Conservation (phyloP, 2,888 invertebrate genomes). For the Drosophila borborema region DNA sequence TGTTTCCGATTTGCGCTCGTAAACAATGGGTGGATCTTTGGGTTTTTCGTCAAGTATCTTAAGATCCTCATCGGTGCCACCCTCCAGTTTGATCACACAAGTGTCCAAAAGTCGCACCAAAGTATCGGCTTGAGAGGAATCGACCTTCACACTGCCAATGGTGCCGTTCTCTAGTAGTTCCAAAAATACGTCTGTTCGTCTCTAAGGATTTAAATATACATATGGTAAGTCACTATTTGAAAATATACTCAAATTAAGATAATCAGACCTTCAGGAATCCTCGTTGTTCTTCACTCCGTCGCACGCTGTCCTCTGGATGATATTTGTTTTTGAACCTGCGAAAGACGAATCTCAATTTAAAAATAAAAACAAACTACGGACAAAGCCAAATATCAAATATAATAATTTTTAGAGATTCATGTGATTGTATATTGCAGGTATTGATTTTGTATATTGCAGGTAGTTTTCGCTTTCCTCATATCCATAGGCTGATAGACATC, state of each 20-base stretch:
- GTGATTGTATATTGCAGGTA: slow-evolving; percentile 9
- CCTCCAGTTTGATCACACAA: slow-evolving; percentile 98
- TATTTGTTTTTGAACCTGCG: slow-evolving; percentile 99
- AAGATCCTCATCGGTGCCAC: slow-evolving; percentile 95
- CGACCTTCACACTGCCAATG: slow-evolving; percentile 92
- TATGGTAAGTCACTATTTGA: neutral
- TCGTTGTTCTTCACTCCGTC: slow-evolving; percentile 94
- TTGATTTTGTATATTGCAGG: slow-evolving; percentile 8
- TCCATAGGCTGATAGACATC: slow-evolving; percentile 37
- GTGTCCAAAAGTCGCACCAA: slow-evolving; percentile 96
- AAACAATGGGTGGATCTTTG: slow-evolving; percentile 64
- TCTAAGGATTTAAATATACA: slow-evolving; percentile 86
- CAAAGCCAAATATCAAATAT: neutral
- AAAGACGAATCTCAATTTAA: slow-evolving; percentile 53
- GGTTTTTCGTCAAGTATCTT: slow-evolving; percentile 92
- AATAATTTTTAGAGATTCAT: neutral
- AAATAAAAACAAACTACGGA: neutral
- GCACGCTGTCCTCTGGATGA: slow-evolving; percentile 98
- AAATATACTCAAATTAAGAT: neutral
- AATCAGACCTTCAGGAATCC: slow-evolving; percentile 90
- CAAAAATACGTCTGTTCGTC: slow-evolving; percentile 94
- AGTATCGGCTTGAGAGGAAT: slow-evolving; percentile 93
- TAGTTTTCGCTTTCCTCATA: slow-evolving; percentile 14
- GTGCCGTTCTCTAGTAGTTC: slow-evolving; percentile 91
- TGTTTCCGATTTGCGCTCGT: slow-evolving; percentile 72